Evolutionary conservation across 2,888 invertebrate genomes (phyloP), one percentile per base, ranked within the genome.

Genomic region (Pristionchus fissidentatus): DNA sequence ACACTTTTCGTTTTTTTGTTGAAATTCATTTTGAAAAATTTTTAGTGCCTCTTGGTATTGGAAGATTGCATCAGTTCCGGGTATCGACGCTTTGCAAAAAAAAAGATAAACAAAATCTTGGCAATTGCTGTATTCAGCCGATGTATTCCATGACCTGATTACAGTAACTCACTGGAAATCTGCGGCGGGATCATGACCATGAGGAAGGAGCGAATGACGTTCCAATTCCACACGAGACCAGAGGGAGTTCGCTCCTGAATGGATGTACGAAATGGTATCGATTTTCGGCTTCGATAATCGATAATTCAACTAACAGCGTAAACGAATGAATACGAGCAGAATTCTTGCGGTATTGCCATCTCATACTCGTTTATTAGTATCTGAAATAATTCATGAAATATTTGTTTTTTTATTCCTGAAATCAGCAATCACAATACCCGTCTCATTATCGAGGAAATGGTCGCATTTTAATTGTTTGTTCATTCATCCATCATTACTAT

Each of bases 241-340:
- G 5, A 32, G 32, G 70, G 41, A 0, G 70, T n/a, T 13, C 70
- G 70, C 1, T 41, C 35, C 70, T 70, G 62, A 35, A 15, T 22
- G 57, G n/a, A 57, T 57, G 57, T 26, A 57, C 1, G 8, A 22
- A 22, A n/a, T 26, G n/a, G 8, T 60, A 22, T 5, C 29, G 22
- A 60, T 26, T 8, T n/a, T 29, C 5, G 29, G 10, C 26, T 4
- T 26, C 13, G 29, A 29, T 26, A 60, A 60, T 3, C 8, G 13
- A 60, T 60, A 55, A n/a, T 7, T n/a, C 26, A 29, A 4, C 57
- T 7, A 15, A 70, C 70, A 1, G 70, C 70, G 10, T 70, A 70
- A 41, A 70, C 26, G 70, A 70, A 70, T 4, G 70, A 70, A 41
- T n/a, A 70, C 13, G 70, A 70, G 41, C 70, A 70, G 70, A 70